These are phyloP conservation scores for Schizotus pectinicornis DNA, from an alignment of 2,888 invertebrate species.

Conservation along the genomic window DNA sequence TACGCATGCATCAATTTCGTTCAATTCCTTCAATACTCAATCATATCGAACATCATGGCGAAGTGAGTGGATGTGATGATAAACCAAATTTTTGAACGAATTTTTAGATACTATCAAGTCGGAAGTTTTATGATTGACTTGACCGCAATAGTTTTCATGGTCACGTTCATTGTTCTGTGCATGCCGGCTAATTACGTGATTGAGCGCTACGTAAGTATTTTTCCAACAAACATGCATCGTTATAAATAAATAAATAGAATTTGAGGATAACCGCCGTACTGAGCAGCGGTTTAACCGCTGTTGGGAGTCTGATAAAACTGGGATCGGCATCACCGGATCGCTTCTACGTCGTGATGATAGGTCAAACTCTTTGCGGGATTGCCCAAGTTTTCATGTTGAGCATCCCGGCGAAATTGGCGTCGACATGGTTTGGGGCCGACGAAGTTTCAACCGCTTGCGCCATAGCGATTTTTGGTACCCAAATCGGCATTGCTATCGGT, in stretches of 20 bases:
- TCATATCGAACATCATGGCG: slow-evolving; percentile 81
- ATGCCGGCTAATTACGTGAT: slow-evolving; percentile 91
- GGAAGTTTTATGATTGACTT: slow-evolving; percentile 79
- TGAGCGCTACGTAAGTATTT: slow-evolving; percentile 45
- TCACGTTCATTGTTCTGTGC: slow-evolving; percentile 91
- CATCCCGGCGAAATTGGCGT: slow-evolving; percentile 71
- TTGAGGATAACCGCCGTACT: slow-evolving; percentile 61
- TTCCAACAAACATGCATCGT: not conserved
- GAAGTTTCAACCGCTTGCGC: slow-evolving; percentile 94
- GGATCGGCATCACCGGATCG: slow-evolving; percentile 64
- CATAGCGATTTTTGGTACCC: slow-evolving; percentile 96
- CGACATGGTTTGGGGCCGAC: slow-evolving; percentile 88
- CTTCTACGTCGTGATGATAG: slow-evolving; percentile 68
- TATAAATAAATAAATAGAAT: slow-evolving; percentile 55
- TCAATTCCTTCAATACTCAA: slow-evolving; percentile 95
- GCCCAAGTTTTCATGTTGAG: slow-evolving; percentile 72
- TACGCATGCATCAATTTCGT: slow-evolving; percentile 89
- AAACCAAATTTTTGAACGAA: too few species aligned
- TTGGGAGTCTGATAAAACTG: slow-evolving; percentile 68
- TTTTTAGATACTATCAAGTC: slow-evolving; percentile 76
- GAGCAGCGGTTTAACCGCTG: slow-evolving; percentile 63
- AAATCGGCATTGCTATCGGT: slow-evolving; percentile 62
- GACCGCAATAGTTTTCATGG: slow-evolving; percentile 97
- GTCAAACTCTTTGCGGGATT: slow-evolving; percentile 63
- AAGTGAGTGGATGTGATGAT: slow-evolving; percentile 47